Conservation (phyloP, 2,113 vertebrate genomes). For the Hyperoodon ampullatus region DNA sequence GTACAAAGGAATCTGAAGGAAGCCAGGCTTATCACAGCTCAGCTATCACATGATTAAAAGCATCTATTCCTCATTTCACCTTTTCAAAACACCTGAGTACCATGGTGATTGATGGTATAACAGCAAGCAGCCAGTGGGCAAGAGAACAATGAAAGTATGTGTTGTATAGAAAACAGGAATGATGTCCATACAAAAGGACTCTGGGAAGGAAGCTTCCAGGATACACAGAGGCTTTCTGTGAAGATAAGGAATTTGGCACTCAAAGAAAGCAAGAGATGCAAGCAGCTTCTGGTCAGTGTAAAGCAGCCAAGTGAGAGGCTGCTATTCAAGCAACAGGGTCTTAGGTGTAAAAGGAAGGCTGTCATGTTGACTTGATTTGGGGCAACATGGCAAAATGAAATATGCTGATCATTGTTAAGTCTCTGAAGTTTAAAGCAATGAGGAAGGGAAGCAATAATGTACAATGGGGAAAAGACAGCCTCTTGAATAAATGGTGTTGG, state of each 20-base stretch:
- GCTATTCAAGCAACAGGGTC: neutral
- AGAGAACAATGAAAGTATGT: neutral
- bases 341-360: neutral
- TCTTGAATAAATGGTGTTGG: neutral
- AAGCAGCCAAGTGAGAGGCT: neutral
- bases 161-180: conserved; percentile 8
- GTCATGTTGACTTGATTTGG: neutral
- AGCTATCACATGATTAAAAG: neutral
- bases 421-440: conserved; percentile 6
- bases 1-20: conserved; percentile 2
- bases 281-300: neutral
- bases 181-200: neutral
- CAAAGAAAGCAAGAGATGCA: neutral
- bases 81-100: neutral
- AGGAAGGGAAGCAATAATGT: neutral
- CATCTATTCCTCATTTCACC: neutral
- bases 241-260: neutral
- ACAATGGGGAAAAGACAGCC: too few relatives aligned
- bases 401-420: neutral
- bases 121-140: neutral
- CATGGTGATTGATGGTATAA: neutral
- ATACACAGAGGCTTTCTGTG: neutral
- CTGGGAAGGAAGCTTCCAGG: neutral
- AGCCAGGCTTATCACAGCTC: neutral
- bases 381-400: neutral